phyloP scores from a whole-genome alignment of 2,888 invertebrate genomes.

The Eumacrocentrus americanus region DNA sequence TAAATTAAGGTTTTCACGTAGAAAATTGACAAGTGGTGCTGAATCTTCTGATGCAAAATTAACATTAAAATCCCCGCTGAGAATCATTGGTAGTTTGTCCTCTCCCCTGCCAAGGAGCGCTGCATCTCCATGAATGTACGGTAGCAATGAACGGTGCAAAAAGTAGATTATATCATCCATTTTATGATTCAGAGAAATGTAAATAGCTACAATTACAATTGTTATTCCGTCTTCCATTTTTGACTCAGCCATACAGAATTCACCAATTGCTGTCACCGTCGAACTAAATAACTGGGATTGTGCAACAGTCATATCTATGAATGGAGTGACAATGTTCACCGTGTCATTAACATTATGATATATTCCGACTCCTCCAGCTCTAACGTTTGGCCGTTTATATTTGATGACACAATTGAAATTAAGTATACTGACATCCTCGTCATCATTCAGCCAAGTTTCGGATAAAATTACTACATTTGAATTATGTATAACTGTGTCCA shows the following conservation, averaged over 20 bases:
- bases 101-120: background rate
- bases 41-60: conserved; percentile 23
- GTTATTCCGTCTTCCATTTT: conserved; percentile 14
- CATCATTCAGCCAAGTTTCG: conserved; percentile 25
- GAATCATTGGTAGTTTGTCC: background rate
- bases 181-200: conserved; percentile 22
- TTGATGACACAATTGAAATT: conserved; percentile 24
- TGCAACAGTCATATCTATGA: conserved; percentile 6
- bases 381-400: conserved; percentile 14
- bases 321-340: conserved; percentile 11
- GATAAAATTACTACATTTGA: conserved; percentile 21
- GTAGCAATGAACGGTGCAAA: background rate
- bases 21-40: conserved; percentile 15
- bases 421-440: conserved; percentile 7
- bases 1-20: conserved; percentile 19
- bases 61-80: conserved; percentile 19
- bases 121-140: background rate
- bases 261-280: conserved; percentile 17
- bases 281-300: background rate
- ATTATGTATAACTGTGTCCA: conserved; percentile 6
- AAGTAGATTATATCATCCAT: conserved; percentile 18
- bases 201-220: conserved; percentile 25
- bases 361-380: conserved; percentile 26
- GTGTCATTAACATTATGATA: conserved; percentile 11
- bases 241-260: conserved; percentile 23